phyloP scores from a whole-genome alignment of 2,888 invertebrate genomes.

The Horisme vitalbata region DNA sequence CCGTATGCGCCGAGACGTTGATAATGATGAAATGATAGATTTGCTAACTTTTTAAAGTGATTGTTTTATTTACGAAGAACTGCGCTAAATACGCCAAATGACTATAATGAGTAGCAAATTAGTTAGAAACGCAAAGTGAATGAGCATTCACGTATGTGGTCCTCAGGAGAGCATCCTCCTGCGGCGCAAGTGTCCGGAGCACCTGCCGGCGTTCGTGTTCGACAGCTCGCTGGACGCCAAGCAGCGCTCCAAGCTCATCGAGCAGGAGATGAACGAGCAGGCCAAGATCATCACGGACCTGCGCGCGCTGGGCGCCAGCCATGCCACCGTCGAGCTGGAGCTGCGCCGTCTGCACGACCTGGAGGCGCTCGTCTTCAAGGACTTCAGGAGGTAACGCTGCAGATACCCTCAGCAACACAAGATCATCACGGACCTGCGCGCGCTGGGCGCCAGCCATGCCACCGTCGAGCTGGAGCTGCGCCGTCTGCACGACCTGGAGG shows the following conservation, averaged over 20 bases:
- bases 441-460: slow-evolving; percentile 93
- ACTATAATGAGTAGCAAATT: too few relatives aligned
- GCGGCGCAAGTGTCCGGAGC: slow-evolving; percentile 87
- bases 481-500: slow-evolving; percentile 95
- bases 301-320: slow-evolving; percentile 92
- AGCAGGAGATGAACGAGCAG: slow-evolving; percentile 98
- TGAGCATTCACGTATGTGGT: too few relatives aligned
- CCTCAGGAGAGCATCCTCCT: slow-evolving; percentile 87
- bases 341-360: slow-evolving; percentile 95
- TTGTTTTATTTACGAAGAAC: too few relatives aligned
- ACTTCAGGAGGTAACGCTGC: slow-evolving; percentile 87
- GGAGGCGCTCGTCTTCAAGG: slow-evolving; percentile 96
- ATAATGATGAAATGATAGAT: too few relatives aligned
- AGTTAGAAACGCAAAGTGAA: too few relatives aligned
- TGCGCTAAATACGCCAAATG: too few relatives aligned
- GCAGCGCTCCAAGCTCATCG: slow-evolving; percentile 95
- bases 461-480: slow-evolving; percentile 97
- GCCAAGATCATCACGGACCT: slow-evolving; percentile 97
- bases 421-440: slow-evolving; percentile 95
- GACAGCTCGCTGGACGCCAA: slow-evolving; percentile 91
- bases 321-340: slow-evolving; percentile 95
- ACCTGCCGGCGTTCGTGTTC: slow-evolving; percentile 91
- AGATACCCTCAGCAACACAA: slow-evolving; percentile 87
- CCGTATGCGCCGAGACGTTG: too few relatives aligned
- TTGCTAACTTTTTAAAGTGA: too few relatives aligned